Percentiles rank a stretch among this genome's conserved stretches.
Conservation (phyloP, 2,797 vertebrate genomes). For the Avahi laniger region DNA sequence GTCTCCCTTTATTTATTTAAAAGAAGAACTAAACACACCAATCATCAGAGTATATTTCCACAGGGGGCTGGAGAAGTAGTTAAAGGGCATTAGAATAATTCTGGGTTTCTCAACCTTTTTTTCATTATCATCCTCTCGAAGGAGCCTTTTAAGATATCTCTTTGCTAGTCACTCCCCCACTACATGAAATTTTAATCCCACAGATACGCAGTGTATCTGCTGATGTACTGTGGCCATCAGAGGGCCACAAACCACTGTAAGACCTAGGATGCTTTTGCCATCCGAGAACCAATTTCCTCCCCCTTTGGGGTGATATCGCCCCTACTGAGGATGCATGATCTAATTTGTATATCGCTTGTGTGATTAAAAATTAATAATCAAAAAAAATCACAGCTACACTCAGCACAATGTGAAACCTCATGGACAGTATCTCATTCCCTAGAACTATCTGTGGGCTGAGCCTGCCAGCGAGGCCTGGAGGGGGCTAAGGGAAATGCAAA, state of each 20-base stretch:
- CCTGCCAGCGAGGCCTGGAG: not conserved
- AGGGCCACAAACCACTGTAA: not conserved
- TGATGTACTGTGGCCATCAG: not conserved
- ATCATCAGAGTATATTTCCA: not conserved
- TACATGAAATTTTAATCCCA: not conserved
- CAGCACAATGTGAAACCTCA: not conserved
- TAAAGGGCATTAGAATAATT: not conserved
- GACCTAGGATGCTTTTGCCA: not conserved
- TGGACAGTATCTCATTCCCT: not conserved
- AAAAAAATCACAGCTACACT: not conserved
- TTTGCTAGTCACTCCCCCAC: not conserved
- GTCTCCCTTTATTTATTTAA: not conserved
- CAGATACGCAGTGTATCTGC: not conserved
- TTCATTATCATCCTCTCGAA: not conserved
- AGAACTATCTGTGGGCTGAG: not conserved
- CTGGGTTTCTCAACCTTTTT: not conserved
- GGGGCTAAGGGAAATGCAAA: not conserved
- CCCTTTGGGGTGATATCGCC: not conserved
- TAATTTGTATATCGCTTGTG: not conserved
- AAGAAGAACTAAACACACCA: not conserved
- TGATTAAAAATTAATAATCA: conserved; percentile 44
- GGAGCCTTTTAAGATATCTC: not conserved
- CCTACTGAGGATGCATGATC: not conserved
- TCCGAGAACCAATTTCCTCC: not conserved
- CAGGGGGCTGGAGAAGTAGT: not conserved